Base-by-base conservation (phyloP, 2,797 vertebrate genomes). In the Hyperoplus immaculatus region DNA sequence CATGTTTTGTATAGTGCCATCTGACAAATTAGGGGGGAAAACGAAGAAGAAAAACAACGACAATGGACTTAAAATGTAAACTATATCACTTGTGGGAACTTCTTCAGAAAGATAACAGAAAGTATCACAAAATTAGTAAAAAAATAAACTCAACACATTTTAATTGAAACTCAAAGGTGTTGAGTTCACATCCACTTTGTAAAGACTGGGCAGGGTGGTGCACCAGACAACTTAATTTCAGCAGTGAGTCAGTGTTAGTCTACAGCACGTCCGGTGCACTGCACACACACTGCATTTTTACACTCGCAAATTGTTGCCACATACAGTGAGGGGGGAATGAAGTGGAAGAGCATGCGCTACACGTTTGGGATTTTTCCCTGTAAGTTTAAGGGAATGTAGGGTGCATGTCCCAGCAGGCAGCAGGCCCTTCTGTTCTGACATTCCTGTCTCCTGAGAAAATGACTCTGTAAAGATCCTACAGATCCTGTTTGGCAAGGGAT, bases 401-500 rank as follows among this genome's bases (percentile, higher is more conserved):
- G 72, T 91, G 85, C 95, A 69, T 93, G 95, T 94, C 60, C 58
- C 75, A 89, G 92, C 95, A 94, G 86, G 94, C 88, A 86, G 13
- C 53, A 56, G 74, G 80, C 80, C 29, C 90, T 80, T 91, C 88
- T 90, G 89, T 78, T 90, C 82, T 90, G 86, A 88, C 94, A 95
- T 96, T 96, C 95, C 93, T 94, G 85, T 89, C 91, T 94, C 93
- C 93, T 95, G 94, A 95, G 94, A 94, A 95, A 93, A 95, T 91
- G 84, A 92, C 89, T 93, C 78, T 88, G 77, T 93, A 86, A 29
- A 91, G 93, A 95, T 94, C 94, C 91, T 92, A 95, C 94, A 94
- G 86, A 95, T 95, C 95, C 95, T 93, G 95, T 95, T 95, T 95
- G 93, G 93, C 94, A 93, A 95, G 95, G 87, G 86, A 87, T 53